A percentile compares a stretch with the other conserved stretches of the same genome.
These are phyloP conservation scores for Rhopalosiphum nymphaeae DNA, from an alignment of 2,888 invertebrate genomes.

Conservation along the genomic window DNA sequence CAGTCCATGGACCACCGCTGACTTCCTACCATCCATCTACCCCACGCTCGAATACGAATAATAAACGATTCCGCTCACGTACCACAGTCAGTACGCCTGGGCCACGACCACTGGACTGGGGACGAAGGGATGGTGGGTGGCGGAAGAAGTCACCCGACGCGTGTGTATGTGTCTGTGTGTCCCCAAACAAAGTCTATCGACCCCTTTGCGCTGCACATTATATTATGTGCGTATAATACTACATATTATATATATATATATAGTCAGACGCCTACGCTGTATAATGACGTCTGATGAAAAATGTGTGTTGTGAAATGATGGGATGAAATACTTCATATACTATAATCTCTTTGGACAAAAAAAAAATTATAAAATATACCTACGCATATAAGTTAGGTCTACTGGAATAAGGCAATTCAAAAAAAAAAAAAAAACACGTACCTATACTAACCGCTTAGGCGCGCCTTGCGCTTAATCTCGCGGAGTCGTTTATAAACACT, in stretches of 20 bases:
- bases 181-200: not conserved
- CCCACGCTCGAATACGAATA: not conserved
- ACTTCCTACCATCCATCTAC: not conserved
- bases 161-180: not conserved
- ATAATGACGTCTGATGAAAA: not conserved
- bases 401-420: not conserved
- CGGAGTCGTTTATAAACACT: not conserved
- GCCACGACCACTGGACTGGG: not conserved
- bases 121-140: not conserved
- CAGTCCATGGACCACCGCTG: not conserved
- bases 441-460: not conserved
- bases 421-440: not conserved
- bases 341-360: not conserved
- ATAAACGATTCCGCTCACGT: slow-evolving; percentile 45
- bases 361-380: slow-evolving; percentile 2
- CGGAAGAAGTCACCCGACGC: not conserved
- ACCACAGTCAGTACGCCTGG: not conserved
- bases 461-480: not conserved
- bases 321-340: not conserved
- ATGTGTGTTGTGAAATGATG: not conserved
- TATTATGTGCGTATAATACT: not conserved
- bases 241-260: not conserved
- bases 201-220: not conserved
- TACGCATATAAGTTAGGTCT: not conserved
- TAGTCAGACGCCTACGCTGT: not conserved